A percentile compares a stretch with the other conserved stretches of the same genome.
Evolutionary conservation across 2,888 invertebrate species (phyloP).

Genomic region (Lithodes maja): DNA sequence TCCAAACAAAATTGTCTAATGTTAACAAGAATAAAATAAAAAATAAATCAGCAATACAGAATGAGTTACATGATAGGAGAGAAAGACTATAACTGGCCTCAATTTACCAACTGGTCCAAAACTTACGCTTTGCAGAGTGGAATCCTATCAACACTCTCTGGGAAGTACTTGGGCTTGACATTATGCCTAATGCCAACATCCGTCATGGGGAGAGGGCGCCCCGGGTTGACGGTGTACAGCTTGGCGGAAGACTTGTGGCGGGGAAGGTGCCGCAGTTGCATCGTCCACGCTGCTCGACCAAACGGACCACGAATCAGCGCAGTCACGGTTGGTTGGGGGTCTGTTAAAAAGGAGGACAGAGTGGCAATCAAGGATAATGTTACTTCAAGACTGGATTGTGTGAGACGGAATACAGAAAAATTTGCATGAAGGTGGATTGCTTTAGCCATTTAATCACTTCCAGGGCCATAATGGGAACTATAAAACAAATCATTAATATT

Average conservation of each 20-base stretch:
- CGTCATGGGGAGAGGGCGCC: constrained; percentile 85
- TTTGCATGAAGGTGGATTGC: no score
- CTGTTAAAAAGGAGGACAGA: constrained; percentile 74
- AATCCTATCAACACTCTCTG: constrained; percentile 86
- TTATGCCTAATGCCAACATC: constrained; percentile 82
- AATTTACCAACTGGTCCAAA: neutral
- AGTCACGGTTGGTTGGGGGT: constrained; percentile 93
- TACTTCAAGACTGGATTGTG: no score
- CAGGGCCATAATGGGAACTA: no score
- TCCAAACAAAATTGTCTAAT: no score
- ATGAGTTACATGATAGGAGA: no score
- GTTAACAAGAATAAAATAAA: no score
- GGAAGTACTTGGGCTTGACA: constrained; percentile 84
- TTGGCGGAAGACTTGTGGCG: constrained; percentile 85
- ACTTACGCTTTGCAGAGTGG: constrained; percentile 87
- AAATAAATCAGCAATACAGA: no score
- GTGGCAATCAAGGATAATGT: neutral
- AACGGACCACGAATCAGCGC: constrained; percentile 93
- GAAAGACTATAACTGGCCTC: no score
- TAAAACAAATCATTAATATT: no score
- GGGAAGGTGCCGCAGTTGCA: constrained; percentile 90
- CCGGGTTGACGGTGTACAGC: constrained; percentile 76
- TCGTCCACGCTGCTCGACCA: constrained; percentile 96
- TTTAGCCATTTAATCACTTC: no score
- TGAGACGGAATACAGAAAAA: no score